phyloP scores from a whole-genome alignment of 2,113 vertebrate species.

The Trichechus manatus region DNA sequence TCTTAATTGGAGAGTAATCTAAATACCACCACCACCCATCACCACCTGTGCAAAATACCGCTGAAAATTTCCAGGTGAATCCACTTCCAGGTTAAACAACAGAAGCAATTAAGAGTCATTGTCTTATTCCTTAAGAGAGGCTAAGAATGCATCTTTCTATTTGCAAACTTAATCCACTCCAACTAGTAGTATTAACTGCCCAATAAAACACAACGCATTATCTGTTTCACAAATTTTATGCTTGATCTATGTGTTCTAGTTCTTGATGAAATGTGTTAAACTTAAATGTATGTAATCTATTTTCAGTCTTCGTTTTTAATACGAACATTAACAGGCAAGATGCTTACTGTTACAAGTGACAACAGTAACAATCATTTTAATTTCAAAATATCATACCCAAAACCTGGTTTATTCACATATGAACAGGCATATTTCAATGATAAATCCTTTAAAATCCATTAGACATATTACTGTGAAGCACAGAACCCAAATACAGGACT shows the following conservation, averaged over 20 bases:
- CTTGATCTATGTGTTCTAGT: not conserved
- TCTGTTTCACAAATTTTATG: constrained; percentile 25
- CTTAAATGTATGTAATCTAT: not conserved
- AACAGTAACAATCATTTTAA: not conserved
- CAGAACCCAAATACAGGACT: not conserved
- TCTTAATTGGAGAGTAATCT: constrained; percentile 43
- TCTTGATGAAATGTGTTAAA: constrained; percentile 54
- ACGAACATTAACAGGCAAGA: constrained; percentile 48
- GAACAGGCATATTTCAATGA: constrained; percentile 33
- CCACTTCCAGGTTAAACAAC: constrained; percentile 62
- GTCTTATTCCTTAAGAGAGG: constrained; percentile 59
- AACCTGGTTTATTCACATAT: not conserved
- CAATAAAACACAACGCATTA: not conserved
- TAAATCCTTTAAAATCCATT: constrained; percentile 43
- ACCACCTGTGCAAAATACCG: constrained; percentile 29
- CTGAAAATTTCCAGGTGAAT: constrained; percentile 63
- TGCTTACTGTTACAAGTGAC: constrained; percentile 41
- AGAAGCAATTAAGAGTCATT: constrained; percentile 48
- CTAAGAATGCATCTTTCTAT: constrained; percentile 72
- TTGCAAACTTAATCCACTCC: constrained; percentile 75
- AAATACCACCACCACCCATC: not conserved
- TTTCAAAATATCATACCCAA: constrained; percentile 36
- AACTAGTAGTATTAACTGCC: constrained; percentile 55
- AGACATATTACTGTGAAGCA: not conserved
- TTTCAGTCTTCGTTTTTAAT: constrained; percentile 17